Evolutionary conservation across 2,797 vertebrate genomes (phyloP), one percentile per base, ranked within the genome.

Genomic region (Notamacropus eugenii): DNA sequence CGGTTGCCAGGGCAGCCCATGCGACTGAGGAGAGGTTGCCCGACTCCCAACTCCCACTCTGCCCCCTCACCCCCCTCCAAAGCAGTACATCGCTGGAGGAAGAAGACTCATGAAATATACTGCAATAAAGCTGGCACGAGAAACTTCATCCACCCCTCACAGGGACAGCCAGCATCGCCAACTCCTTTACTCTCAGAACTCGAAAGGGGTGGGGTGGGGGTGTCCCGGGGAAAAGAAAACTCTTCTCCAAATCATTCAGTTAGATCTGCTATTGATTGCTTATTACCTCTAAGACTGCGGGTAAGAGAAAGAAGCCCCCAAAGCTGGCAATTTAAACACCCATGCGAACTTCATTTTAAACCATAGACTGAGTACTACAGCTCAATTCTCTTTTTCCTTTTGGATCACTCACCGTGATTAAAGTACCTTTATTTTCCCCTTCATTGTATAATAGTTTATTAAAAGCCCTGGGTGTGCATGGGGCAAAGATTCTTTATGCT

Each of bases 381-480:
- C 94, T 94, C 91, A 56, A 94, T 74, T 28, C 27, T 24, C 40
- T 40, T 87, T 93, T 96, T 95, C 93, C 95, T 96, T 93, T 92
- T 29, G 90, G 34, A 94, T 93, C 94, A 92, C 24, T 82, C 95
- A 46, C 93, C 96, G 93, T 92, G 87, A 46, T 82, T 50, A 90
- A 91, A 14, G 3, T 90, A 29, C 50, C 54, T 54, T 90, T 29
- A 55, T 96, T 90, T 40, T 92, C 74, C 90, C 94, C 50, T 90
- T 95, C 91, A 50, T 92, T 12, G 55, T 97, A 95, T 93, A 94
- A 29, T 46, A 19, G 34, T 46, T 29, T 58, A 87, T 14, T 93
- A 93, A 92, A 96, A 92, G 46, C 95, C 95, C 93, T 34, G 93
- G 95, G 91, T 94, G 96, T 93, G 96, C 97, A 91, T 92, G 95